phyloP scores from a whole-genome alignment of 2,113 vertebrate species.

The Epinephelus moara region DNA sequence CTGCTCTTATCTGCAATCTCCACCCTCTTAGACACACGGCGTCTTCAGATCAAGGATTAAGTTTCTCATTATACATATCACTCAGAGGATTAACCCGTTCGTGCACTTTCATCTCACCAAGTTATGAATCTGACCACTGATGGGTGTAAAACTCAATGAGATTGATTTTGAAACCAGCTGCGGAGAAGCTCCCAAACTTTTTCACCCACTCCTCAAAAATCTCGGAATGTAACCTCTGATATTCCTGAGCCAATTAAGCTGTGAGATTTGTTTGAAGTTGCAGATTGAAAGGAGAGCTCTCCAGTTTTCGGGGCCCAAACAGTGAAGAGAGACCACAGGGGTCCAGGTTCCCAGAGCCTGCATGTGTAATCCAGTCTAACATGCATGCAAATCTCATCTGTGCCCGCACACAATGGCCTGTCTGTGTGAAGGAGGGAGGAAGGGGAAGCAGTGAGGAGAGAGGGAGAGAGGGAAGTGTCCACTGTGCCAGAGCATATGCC shows the following conservation, averaged over 20 bases:
- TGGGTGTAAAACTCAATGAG: slow-evolving; percentile 17
- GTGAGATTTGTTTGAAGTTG: slow-evolving; percentile 77
- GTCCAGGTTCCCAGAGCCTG: slow-evolving; percentile 83
- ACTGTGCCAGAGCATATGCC: slow-evolving; percentile 51
- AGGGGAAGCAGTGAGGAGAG: slow-evolving; percentile 21
- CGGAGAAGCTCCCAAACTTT: slow-evolving; percentile 32
- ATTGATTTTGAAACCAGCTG: slow-evolving; percentile 46
- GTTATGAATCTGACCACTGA: slow-evolving; percentile 56
- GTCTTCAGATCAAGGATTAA: slow-evolving; percentile 75
- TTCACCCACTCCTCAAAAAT: slow-evolving; percentile 43
- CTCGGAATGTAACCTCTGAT: slow-evolving; percentile 70
- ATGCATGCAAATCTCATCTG: slow-evolving; percentile 87
- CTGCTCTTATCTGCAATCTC: slow-evolving; percentile 64
- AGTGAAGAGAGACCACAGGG: slow-evolving; percentile 73
- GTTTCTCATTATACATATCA: slow-evolving; percentile 75
- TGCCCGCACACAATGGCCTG: slow-evolving; percentile 83
- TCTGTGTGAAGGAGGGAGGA: slow-evolving; percentile 73
- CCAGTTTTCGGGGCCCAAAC: slow-evolving; percentile 27
- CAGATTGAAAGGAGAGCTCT: slow-evolving; percentile 57
- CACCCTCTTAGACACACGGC: slow-evolving; percentile 45
- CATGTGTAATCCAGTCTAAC: slow-evolving; percentile 87
- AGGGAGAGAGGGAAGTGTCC: slow-evolving; percentile 31
- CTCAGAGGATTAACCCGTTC: slow-evolving; percentile 75
- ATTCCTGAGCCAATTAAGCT: slow-evolving; percentile 74
- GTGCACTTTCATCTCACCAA: slow-evolving; percentile 40